Conservation (phyloP, 2,113 vertebrate genomes). For the Hippocampus zosterae region DNA sequence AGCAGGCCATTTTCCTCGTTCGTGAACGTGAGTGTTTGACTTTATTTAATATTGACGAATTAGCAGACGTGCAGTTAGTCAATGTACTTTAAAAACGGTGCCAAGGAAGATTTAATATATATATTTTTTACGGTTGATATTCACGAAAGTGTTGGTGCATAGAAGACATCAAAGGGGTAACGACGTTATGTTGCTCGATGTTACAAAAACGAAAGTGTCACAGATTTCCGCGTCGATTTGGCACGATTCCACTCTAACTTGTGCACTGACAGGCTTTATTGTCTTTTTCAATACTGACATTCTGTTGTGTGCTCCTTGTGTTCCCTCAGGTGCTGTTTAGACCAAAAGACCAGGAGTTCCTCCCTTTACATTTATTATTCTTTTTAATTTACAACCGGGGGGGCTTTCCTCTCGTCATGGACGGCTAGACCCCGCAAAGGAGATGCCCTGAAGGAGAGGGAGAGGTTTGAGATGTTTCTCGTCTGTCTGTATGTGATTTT, state of each 20-base stretch:
- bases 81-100: no score
- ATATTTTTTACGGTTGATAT: not conserved
- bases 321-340: slow-evolving; percentile 28
- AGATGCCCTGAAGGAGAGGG: slow-evolving; percentile 59
- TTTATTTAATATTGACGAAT: not conserved
- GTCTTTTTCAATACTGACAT: not conserved
- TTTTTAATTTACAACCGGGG: slow-evolving; percentile 13
- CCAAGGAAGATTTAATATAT: not conserved
- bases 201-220: not conserved
- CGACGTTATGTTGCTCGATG: not conserved
- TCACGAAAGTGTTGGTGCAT: not conserved
- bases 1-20: not conserved
- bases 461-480: slow-evolving; percentile 63
- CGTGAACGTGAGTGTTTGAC: not conserved
- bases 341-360: not conserved
- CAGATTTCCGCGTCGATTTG: no score
- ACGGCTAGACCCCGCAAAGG: slow-evolving; percentile 53
- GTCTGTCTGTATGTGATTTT: not conserved
- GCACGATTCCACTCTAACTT: not conserved
- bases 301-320: not conserved
- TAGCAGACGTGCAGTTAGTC: not conserved
- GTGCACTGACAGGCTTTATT: not conserved
- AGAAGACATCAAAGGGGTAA: not conserved
- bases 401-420: slow-evolving; percentile 51
- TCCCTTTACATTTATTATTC: not conserved